Conservation (phyloP, 1,140 invertebrate genomes). For the Microvelia longipes region DNA sequence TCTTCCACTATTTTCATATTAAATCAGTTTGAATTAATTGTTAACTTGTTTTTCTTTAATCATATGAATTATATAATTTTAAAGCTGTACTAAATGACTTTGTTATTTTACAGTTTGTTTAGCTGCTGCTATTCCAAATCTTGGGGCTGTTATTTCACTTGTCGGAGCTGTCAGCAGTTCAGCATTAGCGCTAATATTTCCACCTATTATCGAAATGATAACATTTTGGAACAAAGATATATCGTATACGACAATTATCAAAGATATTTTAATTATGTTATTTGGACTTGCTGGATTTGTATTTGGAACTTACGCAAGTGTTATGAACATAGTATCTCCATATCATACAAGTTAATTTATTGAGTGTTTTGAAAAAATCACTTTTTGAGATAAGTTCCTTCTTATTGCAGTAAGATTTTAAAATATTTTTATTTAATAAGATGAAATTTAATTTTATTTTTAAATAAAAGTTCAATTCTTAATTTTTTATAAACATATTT, state of each 20-base stretch:
- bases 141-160: conserved; percentile 76
- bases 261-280: conserved; percentile 51
- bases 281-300: conserved; percentile 60
- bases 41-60: too few relatives aligned
- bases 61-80: too few relatives aligned
- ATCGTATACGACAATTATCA: conserved; percentile 46
- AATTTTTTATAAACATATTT: too few relatives aligned
- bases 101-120: conserved; percentile 48
- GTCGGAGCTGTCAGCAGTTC: conserved; percentile 82
- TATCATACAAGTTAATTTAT: neutral
- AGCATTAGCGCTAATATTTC: conserved; percentile 76
- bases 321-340: conserved; percentile 41
- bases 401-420: too few relatives aligned
- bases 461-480: too few relatives aligned
- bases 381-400: too few relatives aligned
- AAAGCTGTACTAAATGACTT: too few relatives aligned
- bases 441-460: too few relatives aligned
- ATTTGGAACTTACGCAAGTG: conserved; percentile 61
- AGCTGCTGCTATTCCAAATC: conserved; percentile 66
- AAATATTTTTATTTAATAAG: too few relatives aligned
- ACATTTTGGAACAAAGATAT: conserved; percentile 51
- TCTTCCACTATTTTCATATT: too few relatives aligned
- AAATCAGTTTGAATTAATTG: too few relatives aligned
- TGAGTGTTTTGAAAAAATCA: too few relatives aligned
- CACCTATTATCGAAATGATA: conserved; percentile 77